A percentile compares a stretch with the other conserved stretches of the same genome.
phyloP scores from a whole-genome alignment of 2,113 vertebrate genomes.

The Myotis davidii region DNA sequence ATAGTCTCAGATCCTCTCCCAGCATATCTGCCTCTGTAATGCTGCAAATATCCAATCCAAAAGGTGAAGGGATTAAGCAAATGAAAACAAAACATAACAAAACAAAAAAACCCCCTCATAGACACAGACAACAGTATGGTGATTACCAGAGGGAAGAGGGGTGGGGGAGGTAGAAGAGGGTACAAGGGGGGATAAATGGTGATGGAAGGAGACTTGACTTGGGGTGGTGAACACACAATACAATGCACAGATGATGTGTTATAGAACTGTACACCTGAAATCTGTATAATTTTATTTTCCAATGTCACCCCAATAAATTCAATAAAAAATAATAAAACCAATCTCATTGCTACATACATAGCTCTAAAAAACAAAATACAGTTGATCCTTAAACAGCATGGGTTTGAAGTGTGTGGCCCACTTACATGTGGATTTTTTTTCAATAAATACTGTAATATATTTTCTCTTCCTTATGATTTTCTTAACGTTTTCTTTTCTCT shows the following conservation, averaged over 20 bases:
- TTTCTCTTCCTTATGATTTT: not conserved
- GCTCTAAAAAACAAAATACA: conserved; percentile 37
- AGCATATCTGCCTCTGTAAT: not conserved
- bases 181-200: not conserved
- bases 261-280: not conserved
- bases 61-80: not conserved
- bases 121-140: not conserved
- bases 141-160: not conserved
- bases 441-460: not conserved
- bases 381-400: not conserved
- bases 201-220: not conserved
- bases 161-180: not conserved
- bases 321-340: not conserved
- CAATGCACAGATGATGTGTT: not conserved
- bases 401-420: not conserved
- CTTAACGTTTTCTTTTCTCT: not conserved
- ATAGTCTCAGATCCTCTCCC: not conserved
- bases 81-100: not conserved
- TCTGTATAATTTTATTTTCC: not conserved
- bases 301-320: not conserved
- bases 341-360: not conserved
- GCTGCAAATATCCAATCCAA: not conserved
- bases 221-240: not conserved
- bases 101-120: not conserved
- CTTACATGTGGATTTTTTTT: not conserved